These are phyloP conservation scores for Piscicola geometra DNA, from an alignment of 2,888 invertebrate genomes.

Conservation along the genomic window DNA sequence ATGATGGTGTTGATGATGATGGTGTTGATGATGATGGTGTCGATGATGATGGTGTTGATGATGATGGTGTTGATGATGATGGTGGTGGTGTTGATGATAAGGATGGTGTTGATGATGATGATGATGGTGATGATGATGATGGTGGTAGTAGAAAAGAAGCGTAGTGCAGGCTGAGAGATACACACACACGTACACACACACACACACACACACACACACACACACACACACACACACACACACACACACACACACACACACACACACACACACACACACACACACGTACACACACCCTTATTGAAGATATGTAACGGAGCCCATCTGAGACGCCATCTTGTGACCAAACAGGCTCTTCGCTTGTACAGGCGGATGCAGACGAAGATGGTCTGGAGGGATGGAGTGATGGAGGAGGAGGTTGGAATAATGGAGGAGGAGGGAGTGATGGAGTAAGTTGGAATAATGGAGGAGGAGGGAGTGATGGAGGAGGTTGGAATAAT, in stretches of 20 bases:
- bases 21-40: background rate
- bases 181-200: no score
- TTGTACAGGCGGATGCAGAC: slow-evolving; percentile 23
- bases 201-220: no score
- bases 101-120: background rate
- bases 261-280: background rate
- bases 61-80: background rate
- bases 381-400: slow-evolving; percentile 6
- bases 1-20: background rate
- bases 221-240: no score
- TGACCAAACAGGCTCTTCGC: slow-evolving; percentile 14
- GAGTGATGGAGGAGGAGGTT: no score
- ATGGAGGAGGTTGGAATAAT: no score
- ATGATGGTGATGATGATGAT: background rate
- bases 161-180: no score
- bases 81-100: no score
- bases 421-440: no score
- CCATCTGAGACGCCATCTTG: slow-evolving; percentile 23
- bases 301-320: slow-evolving; percentile 11
- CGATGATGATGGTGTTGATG: background rate
- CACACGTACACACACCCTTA: slow-evolving; percentile 4
- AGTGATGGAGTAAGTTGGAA: no score
- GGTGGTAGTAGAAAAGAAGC: no score
- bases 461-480: no score
- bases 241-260: background rate